Percentiles rank a stretch among this genome's conserved stretches.
Conservation (phyloP, 1,140 invertebrate genomes). For the Drosophila orosa region DNA sequence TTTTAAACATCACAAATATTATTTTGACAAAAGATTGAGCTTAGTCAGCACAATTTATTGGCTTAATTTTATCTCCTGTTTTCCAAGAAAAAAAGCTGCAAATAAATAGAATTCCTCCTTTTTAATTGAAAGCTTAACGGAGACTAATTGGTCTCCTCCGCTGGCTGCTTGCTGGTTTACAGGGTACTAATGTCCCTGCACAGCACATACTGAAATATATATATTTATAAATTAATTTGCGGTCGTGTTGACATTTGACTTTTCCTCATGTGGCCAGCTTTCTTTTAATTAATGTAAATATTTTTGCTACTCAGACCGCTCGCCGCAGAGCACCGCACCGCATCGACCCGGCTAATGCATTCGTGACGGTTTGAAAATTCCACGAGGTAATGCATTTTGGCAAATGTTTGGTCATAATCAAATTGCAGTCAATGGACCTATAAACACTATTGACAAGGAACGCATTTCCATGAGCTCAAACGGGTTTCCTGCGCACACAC, state of each 20-base stretch:
- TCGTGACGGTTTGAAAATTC: neutral
- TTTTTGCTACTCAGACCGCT: conserved; percentile 31
- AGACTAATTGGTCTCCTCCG: neutral
- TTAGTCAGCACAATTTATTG: neutral
- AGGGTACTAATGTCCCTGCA: conserved; percentile 43
- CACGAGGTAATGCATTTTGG: conserved; percentile 48
- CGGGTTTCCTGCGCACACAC: neutral
- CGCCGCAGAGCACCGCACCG: neutral
- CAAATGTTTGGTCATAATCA: conserved; percentile 70
- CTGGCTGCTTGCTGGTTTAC: conserved; percentile 1
- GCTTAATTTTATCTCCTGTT: neutral
- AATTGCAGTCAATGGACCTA: conserved; percentile 60
- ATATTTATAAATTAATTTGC: conserved; percentile 67
- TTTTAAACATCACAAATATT: neutral
- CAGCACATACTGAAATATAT: conserved; percentile 34
- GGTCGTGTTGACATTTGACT: conserved; percentile 76
- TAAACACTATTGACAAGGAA: conserved; percentile 52
- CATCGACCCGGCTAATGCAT: conserved; percentile 15
- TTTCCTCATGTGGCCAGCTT: conserved; percentile 57
- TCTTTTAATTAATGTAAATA: conserved; percentile 78
- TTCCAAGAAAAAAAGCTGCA: no score
- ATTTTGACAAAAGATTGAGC: neutral
- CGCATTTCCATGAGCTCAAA: conserved; percentile 6
- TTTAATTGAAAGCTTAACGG: conserved; percentile 10
- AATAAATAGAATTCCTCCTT: neutral